phyloP scores from a whole-genome alignment of 2,113 vertebrate species.

The Strix aluco region DNA sequence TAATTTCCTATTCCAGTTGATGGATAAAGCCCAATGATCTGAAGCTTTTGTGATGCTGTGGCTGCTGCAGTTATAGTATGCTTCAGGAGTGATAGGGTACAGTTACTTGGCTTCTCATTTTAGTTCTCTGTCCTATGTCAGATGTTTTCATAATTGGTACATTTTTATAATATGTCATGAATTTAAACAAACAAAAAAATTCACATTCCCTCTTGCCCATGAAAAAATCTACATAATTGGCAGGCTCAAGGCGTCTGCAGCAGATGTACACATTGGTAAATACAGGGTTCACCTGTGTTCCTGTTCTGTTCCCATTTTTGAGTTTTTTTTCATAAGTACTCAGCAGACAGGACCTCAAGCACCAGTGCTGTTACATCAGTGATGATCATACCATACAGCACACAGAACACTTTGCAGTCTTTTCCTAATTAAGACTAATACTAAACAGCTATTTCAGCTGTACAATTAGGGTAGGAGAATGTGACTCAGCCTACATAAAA shows the following conservation, averaged over 20 bases:
- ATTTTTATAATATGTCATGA: neutral
- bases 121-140: neutral
- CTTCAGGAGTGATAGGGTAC: neutral
- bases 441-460: conserved; percentile 26
- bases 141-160: neutral
- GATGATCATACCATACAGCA: neutral
- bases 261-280: neutral
- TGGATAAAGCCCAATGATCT: neutral
- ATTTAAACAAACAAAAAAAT: neutral
- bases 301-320: neutral
- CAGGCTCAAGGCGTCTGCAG: neutral
- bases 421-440: neutral
- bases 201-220: neutral
- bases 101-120: neutral
- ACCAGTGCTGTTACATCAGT: neutral
- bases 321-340: neutral
- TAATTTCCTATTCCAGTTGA: neutral
- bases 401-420: neutral
- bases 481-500: neutral
- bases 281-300: neutral
- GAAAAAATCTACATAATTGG: neutral
- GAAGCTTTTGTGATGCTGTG: neutral
- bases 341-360: neutral
- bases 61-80: neutral
- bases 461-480: neutral